Evolutionary conservation across 2,113 vertebrate genomes (phyloP).

Genomic region (Copsychus sechellarum): DNA sequence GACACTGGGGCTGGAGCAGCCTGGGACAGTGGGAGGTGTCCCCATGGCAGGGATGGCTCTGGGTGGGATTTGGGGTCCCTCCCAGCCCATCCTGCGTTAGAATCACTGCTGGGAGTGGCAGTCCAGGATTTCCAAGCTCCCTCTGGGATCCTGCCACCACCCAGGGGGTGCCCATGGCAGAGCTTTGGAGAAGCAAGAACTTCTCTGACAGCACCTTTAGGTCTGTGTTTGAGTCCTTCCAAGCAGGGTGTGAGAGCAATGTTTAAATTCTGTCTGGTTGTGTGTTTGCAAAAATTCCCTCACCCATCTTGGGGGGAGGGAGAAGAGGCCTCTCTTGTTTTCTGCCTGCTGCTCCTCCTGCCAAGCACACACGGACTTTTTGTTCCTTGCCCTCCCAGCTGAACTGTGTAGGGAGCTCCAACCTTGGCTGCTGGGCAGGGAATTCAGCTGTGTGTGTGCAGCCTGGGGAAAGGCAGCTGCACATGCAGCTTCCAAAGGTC

Average conservation of each 20-base stretch:
- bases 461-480: background rate
- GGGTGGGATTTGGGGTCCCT: fast-evolving
- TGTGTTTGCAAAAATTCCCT: background rate
- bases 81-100: background rate
- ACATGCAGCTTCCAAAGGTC: background rate
- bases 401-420: background rate
- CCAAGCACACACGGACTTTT: background rate
- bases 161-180: background rate
- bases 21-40: background rate
- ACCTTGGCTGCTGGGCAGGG: background rate
- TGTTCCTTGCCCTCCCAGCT: background rate
- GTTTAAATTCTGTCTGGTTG: background rate
- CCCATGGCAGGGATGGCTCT: background rate
- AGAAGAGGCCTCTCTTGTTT: background rate
- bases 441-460: background rate
- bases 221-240: background rate
- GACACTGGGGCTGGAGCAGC: background rate
- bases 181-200: background rate
- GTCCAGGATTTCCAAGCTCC: background rate
- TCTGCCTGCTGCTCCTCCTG: background rate
- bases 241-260: background rate
- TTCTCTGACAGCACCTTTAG: background rate
- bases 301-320: too few species aligned
- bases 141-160: background rate
- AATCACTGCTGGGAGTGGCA: background rate